Evolutionary conservation across 2,797 vertebrate genomes (phyloP).

Genomic region (Xenopus petersii): DNA sequence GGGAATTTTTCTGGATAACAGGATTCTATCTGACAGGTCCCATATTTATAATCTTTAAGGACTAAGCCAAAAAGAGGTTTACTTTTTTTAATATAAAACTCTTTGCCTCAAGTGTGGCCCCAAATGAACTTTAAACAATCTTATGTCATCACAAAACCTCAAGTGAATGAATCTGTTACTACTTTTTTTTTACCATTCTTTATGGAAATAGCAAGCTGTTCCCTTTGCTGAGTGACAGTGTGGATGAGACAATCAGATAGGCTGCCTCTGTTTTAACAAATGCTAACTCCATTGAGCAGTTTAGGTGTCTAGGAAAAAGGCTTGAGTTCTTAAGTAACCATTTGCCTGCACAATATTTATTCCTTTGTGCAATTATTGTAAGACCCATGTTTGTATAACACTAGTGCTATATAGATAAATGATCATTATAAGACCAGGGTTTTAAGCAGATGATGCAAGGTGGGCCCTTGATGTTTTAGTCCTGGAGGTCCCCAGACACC

Average conservation of each 20-base stretch:
- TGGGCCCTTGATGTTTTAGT: too few species aligned
- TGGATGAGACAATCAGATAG: neutral
- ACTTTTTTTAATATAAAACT: constrained; percentile 16
- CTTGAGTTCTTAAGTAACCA: constrained; percentile 11
- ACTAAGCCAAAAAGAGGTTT: too few species aligned
- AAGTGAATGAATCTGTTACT: constrained; percentile 41
- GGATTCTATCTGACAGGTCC: too few species aligned
- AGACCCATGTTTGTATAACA: too few species aligned
- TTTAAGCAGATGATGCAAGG: constrained; percentile 62
- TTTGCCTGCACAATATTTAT: constrained; percentile 6
- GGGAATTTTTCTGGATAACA: too few species aligned
- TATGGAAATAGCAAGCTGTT: constrained; percentile 49
- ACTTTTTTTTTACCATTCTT: constrained; percentile 29
- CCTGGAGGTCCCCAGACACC: too few species aligned
- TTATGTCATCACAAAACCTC: constrained; percentile 41
- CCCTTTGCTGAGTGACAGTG: constrained; percentile 27
- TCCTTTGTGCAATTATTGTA: too few species aligned
- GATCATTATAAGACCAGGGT: constrained; percentile 35
- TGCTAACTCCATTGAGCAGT: neutral
- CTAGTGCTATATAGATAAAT: too few species aligned
- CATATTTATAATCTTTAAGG: too few species aligned
- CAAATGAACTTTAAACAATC: constrained; percentile 48
- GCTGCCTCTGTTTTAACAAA: neutral
- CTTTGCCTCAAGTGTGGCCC: constrained; percentile 29
- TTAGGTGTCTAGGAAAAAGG: constrained; percentile 20